Evolutionary conservation across 1,140 invertebrate species (phyloP), one percentile per base, ranked within the genome.

Genomic region (Oscheius sp.): DNA sequence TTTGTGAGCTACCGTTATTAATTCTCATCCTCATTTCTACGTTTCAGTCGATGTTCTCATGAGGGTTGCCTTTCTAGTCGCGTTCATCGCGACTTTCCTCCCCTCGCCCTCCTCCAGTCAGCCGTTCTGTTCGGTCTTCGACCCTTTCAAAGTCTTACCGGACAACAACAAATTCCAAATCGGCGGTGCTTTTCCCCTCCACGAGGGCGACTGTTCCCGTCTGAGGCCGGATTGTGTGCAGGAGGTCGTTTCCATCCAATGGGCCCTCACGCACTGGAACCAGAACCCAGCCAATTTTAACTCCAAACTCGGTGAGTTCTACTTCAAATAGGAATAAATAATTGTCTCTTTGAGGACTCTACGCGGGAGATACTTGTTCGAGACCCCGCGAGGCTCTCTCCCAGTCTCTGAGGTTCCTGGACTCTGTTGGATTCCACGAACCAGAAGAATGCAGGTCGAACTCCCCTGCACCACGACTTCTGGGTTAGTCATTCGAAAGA

Each of bases 191-290:
- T 82, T 82, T 71, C 74, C 81, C 18, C 69, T 82, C 26, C 81
- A 82, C 49, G 55, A 77, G 31, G 38, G 65, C 18, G 79, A 82
- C 59, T 82, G 81, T 71, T 42, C 62, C 29, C 59, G 36, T 20
- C 59, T 82, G 45, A 61, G 70, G 35, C 78, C 78, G 15, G 74
- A 76, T n/a, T 70, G 78, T 31, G 81, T 82, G 7, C 82, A 82
- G 71, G 81, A 82, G 52, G 78, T 82, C 64, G 81, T 82, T 26
- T 80, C 81, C 38, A 80, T 82, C 46, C 81, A 82, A 74, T 82
- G 81, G 81, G 78, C 80, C 15, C 71, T 81, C 46, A 77, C 76
- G n/a, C 76, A 78, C 62, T 78, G 76, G 76, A 78, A 78, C 62
- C 76, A 78, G 55, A 78, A 78, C 42, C 71, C 77, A 20, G 68